A percentile compares a stretch with the other conserved stretches of the same genome.
phyloP scores from a whole-genome alignment of 2,113 vertebrate genomes.

The Megalops atlanticus region DNA sequence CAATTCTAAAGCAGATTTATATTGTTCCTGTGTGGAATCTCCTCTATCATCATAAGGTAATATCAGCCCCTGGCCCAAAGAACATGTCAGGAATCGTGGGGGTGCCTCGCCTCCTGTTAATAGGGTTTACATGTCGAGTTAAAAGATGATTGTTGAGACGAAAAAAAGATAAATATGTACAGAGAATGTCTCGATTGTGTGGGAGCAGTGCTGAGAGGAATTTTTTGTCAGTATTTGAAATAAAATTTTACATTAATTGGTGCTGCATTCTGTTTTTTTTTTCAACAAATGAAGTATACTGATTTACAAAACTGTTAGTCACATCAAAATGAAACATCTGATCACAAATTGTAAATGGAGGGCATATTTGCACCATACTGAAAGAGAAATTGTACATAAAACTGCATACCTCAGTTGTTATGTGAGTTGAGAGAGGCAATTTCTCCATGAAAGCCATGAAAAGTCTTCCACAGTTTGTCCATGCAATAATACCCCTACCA shows the following conservation, averaged over 20 bases:
- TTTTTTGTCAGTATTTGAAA: slow-evolving; percentile 48
- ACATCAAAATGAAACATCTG: not conserved
- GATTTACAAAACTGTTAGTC: not conserved
- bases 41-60: not conserved
- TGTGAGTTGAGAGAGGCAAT: too few species aligned
- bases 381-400: too few species aligned
- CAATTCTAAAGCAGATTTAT: slow-evolving; percentile 1
- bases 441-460: too few species aligned
- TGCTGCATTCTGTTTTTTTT: slow-evolving; percentile 3
- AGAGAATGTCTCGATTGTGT: slow-evolving; percentile 28
- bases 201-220: slow-evolving; percentile 29
- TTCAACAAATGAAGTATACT: not conserved
- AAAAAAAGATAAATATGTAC: slow-evolving; percentile 23
- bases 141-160: slow-evolving; percentile 14
- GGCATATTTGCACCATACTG: too few species aligned
- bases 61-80: slow-evolving; percentile 12
- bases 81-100: slow-evolving; percentile 7
- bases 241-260: slow-evolving; percentile 46
- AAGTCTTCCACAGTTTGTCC: too few species aligned
- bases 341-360: too few species aligned
- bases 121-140: slow-evolving; percentile 22
- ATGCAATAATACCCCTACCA: too few species aligned
- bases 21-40: slow-evolving; percentile 7
- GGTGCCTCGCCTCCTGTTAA: not conserved
- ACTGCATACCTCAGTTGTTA: too few species aligned